phyloP scores from a whole-genome alignment of 1,140 invertebrate species.

The Aphis craccivora region DNA sequence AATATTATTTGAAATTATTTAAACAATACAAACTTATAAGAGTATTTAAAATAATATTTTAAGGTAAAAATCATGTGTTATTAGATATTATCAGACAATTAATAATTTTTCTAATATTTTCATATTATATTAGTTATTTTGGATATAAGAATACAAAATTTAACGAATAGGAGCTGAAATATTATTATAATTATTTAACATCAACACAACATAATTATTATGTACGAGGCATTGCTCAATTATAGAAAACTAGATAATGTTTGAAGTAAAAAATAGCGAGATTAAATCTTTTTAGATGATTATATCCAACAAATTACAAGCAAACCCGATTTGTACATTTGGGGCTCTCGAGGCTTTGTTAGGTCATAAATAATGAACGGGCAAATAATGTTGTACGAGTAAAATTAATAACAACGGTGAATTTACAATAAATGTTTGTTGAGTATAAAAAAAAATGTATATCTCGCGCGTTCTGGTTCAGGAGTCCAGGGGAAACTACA shows the following conservation, averaged over 20 bases:
- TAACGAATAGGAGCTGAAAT: not conserved
- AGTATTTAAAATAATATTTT: not conserved
- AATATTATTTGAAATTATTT: not conserved
- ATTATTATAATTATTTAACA: not conserved
- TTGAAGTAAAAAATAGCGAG: not conserved
- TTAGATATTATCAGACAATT: not conserved
- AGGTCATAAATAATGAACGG: not conserved
- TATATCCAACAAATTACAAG: slow-evolving; percentile 4
- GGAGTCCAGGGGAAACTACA: not conserved
- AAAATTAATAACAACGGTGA: not conserved
- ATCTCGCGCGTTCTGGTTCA: not conserved
- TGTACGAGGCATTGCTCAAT: not conserved
- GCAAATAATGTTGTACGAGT: not conserved
- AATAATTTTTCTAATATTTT: not conserved
- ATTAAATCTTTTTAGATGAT: not conserved
- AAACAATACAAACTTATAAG: no score
- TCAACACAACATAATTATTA: not conserved
- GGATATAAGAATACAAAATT: not conserved
- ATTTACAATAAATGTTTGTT: not conserved
- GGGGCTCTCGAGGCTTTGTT: not conserved
- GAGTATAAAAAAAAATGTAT: not conserved
- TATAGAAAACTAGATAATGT: not conserved
- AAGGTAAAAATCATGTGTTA: not conserved
- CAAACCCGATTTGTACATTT: not conserved
- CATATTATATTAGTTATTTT: not conserved